Evolutionary conservation across 1,140 invertebrate species (phyloP).

Genomic region (Pissodes strobi): DNA sequence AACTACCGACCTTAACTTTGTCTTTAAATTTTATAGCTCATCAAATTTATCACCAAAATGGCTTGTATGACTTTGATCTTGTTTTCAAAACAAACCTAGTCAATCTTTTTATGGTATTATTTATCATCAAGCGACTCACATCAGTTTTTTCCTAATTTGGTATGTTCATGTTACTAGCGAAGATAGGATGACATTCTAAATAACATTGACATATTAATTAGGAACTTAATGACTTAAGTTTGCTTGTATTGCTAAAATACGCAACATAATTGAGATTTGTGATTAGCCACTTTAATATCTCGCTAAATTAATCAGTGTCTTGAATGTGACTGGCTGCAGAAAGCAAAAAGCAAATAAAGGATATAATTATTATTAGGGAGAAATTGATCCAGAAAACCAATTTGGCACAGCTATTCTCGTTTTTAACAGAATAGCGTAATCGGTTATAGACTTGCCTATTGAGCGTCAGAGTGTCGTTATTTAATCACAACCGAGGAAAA

Average conservation of each 20-base stretch:
- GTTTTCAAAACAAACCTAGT: neutral
- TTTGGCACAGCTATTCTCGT: too few relatives aligned
- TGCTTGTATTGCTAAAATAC: neutral
- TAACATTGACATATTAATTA: neutral
- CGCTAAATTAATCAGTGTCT: too few relatives aligned
- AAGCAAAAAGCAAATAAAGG: too few relatives aligned
- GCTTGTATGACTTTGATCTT: conserved; percentile 1
- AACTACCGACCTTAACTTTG: neutral
- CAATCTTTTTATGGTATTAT: neutral
- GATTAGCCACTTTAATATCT: too few relatives aligned
- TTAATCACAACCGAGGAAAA: too few relatives aligned
- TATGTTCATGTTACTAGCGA: neutral
- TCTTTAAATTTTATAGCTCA: neutral
- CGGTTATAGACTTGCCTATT: too few relatives aligned
- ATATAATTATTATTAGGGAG: too few relatives aligned
- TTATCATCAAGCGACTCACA: neutral
- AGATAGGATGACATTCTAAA: neutral
- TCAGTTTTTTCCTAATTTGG: neutral
- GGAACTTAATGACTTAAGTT: neutral
- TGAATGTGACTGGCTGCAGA: too few relatives aligned
- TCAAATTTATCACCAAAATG: neutral
- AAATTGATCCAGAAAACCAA: too few relatives aligned
- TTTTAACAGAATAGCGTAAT: too few relatives aligned
- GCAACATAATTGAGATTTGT: too few relatives aligned
- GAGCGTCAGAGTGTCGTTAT: too few relatives aligned